phyloP scores from a whole-genome alignment of 2,797 vertebrate species.

The Buphagus erythrorhynchus region DNA sequence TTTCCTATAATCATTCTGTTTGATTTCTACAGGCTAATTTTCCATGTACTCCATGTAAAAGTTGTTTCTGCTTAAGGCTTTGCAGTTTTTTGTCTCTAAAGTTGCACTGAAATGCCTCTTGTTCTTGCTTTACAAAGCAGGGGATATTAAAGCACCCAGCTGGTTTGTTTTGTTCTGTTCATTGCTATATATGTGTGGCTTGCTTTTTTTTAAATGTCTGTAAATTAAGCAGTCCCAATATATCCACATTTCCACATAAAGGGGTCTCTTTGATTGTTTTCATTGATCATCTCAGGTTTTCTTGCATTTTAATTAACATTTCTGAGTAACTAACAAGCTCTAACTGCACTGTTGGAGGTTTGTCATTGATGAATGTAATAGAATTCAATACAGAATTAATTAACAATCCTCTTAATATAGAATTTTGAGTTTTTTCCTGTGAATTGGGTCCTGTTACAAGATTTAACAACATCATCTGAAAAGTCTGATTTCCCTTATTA shows the following conservation, averaged over 20 bases:
- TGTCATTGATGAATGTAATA: neutral
- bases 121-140: neutral
- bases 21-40: neutral
- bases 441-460: neutral
- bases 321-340: neutral
- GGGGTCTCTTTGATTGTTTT: neutral
- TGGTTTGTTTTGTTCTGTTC: neutral
- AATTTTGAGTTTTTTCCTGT: neutral
- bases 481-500: neutral
- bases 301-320: neutral
- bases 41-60: neutral
- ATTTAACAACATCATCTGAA: neutral
- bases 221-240: neutral
- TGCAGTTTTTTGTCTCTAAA: neutral
- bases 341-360: neutral
- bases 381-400: neutral
- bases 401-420: neutral
- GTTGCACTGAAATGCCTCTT: neutral
- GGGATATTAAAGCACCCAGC: neutral
- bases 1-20: neutral
- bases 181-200: neutral
- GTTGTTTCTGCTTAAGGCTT: neutral
- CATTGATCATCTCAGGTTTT: neutral
- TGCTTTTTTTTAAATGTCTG: neutral
- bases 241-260: neutral